Evolutionary conservation across 2,113 vertebrate genomes (phyloP).

Genomic region (Saguinus imperator): DNA sequence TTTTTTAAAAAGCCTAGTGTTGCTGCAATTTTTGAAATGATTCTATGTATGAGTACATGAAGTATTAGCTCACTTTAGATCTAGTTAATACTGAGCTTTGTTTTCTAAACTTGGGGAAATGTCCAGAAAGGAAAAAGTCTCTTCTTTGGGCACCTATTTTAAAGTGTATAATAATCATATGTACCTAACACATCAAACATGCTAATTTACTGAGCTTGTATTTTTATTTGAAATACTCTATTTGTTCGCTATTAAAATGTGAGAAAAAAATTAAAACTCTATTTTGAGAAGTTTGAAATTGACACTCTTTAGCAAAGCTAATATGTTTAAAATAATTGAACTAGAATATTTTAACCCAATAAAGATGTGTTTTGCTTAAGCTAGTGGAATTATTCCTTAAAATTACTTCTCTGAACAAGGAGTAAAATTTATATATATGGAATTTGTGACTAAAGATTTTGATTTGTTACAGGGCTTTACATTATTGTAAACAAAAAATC

Average conservation of each 20-base stretch:
- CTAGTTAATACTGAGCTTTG: constrained; percentile 26
- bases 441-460: constrained; percentile 57
- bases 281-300: constrained; percentile 25
- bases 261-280: constrained; percentile 45
- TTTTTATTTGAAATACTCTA: constrained; percentile 21
- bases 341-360: constrained; percentile 1
- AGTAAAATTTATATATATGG: neutral
- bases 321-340: constrained; percentile 42
- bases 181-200: neutral
- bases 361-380: neutral
- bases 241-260: constrained; percentile 33
- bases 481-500: constrained; percentile 45
- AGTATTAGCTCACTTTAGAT: neutral
- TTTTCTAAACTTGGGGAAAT: constrained; percentile 43
- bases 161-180: neutral
- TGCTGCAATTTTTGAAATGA: constrained; percentile 20
- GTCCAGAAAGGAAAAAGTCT: neutral
- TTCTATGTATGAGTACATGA: neutral
- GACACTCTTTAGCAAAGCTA: neutral
- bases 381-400: constrained; percentile 36
- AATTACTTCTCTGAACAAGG: neutral
- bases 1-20: neutral
- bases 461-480: constrained; percentile 22
- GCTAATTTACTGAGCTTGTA: constrained; percentile 9
- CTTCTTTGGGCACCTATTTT: constrained; percentile 23